Evolutionary conservation across 1,140 invertebrate species (phyloP), one percentile per base, ranked within the genome.

Genomic region (Acromyrmex echinatior): DNA sequence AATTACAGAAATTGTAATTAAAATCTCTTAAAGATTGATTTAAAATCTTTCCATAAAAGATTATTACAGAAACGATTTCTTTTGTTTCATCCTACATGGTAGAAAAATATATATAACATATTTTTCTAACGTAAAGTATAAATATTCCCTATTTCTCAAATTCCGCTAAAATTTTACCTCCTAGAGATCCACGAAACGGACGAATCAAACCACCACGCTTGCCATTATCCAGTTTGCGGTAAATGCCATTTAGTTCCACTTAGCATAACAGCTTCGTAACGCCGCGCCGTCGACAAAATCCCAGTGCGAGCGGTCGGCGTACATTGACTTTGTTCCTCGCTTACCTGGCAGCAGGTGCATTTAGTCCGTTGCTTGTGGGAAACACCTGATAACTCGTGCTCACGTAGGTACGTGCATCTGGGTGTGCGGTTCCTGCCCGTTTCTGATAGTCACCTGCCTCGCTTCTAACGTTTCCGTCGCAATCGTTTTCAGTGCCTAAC

Each of bases 371-470:
- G 89, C 87, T 68, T 86, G 87, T 88, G 87, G 82, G 84, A 91
- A 90, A 91, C 90, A 88, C 84, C 89, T 91, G 90, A 91, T 91
- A 91, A 91, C 87, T 85, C 87, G 78, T 28, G 71, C 87, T 25
- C 68, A 68, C 68, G 51, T 87, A 77, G 25, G 12, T 68, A 60
- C 63, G 74, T 63, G 60, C 77, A 81, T 68, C 63, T 81, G 86
- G 53, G 86, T 88, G 25, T 58, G 58, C 18, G 18, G 86, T 71
- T 90, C 58, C 60, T 66, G 70, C 31, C 35, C 62, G 53, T 35
- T 9, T n/a, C 66, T 78, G 74, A 84, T 76, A 76, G 39, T 91
- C 90, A 91, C 82, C 90, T 91, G 87, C 82, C 60, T 74, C 2
- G 12, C 31, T 31, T 51, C 10, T 53, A 89, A 79, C 60, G 12